These are phyloP conservation scores for Sebastes kiyomatsui DNA, from an alignment of 2,797 vertebrate genomes.

Conservation along the genomic window DNA sequence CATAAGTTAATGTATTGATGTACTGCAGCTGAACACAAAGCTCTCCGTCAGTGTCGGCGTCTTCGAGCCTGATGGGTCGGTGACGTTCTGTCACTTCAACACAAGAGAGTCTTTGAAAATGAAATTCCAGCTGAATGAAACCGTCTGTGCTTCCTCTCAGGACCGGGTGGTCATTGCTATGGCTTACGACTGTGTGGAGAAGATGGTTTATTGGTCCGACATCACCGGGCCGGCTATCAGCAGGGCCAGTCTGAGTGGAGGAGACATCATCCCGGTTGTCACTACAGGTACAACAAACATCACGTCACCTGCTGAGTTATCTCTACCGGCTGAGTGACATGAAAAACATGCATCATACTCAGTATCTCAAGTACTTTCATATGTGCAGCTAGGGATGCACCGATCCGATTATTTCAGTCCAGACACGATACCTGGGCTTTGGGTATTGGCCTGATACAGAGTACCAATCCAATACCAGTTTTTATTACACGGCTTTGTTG, in stretches of 20 bases:
- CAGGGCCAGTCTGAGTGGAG: slow-evolving; percentile 84
- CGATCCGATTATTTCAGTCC: no score
- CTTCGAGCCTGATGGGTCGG: neutral
- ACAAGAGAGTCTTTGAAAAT: slow-evolving; percentile 25
- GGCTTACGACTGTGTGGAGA: slow-evolving; percentile 91
- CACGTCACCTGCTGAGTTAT: neutral
- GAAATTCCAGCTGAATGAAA: slow-evolving; percentile 4
- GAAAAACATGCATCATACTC: neutral
- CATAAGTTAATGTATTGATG: neutral
- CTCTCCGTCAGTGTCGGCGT: neutral
- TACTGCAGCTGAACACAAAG: neutral
- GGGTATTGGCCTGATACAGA: no score
- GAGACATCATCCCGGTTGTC: slow-evolving; percentile 83
- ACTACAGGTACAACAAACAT: slow-evolving; percentile 76
- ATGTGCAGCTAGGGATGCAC: neutral
- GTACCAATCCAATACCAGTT: no score
- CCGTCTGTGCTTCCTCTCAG: slow-evolving; percentile 60
- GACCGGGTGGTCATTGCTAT: slow-evolving; percentile 92
- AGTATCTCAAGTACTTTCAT: neutral
- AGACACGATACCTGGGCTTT: no score
- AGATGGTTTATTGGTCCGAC: slow-evolving; percentile 93
- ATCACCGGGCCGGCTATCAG: slow-evolving; percentile 90
- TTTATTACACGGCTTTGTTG: no score
- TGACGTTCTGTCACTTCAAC: neutral
- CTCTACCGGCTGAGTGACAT: neutral